These are phyloP conservation scores for Myopa tessellatipennis DNA, from an alignment of 2,888 invertebrate genomes.

Conservation along the genomic window DNA sequence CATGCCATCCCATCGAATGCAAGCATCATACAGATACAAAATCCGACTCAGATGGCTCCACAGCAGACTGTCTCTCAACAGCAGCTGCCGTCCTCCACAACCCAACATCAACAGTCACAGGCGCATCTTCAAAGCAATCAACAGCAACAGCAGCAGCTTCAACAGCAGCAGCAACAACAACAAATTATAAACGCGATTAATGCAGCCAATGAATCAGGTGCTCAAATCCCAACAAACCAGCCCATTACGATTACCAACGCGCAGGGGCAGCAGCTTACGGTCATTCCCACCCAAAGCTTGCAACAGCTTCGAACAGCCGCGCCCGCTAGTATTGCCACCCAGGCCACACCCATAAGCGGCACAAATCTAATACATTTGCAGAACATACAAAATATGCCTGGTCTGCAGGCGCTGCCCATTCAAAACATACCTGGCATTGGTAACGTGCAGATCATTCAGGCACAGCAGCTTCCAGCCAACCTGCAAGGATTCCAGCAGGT, in stretches of 20 bases:
- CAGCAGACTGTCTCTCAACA: conserved; percentile 49
- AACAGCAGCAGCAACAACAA: conserved; percentile 59
- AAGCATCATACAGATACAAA: conserved; percentile 65
- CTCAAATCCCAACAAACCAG: conserved; percentile 68
- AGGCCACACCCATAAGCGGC: conserved; percentile 48
- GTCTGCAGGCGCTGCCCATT: conserved; percentile 76
- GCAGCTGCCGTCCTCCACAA: conserved; percentile 50
- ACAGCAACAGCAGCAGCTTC: conserved; percentile 53
- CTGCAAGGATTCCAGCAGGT: conserved; percentile 62
- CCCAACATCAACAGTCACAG: conserved; percentile 48
- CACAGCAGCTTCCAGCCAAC: conserved; percentile 67
- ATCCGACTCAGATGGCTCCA: conserved; percentile 48
- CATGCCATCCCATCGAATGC: conserved; percentile 63
- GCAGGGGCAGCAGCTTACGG: conserved; percentile 84
- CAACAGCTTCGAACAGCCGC: conserved; percentile 65
- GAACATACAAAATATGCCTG: conserved; percentile 64
- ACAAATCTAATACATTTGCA: conserved; percentile 63
- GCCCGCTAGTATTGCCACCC: conserved; percentile 25
- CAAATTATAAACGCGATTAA: conserved; percentile 61
- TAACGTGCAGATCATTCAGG: conserved; percentile 77
- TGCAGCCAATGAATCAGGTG: conserved; percentile 56
- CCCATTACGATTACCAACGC: conserved; percentile 80
- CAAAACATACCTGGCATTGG: conserved; percentile 83
- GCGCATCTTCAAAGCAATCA: conserved; percentile 40
- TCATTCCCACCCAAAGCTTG: conserved; percentile 79